These are phyloP conservation scores for Pholis gunnellus DNA, from an alignment of 2,113 vertebrate genomes.

Conservation along the genomic window DNA sequence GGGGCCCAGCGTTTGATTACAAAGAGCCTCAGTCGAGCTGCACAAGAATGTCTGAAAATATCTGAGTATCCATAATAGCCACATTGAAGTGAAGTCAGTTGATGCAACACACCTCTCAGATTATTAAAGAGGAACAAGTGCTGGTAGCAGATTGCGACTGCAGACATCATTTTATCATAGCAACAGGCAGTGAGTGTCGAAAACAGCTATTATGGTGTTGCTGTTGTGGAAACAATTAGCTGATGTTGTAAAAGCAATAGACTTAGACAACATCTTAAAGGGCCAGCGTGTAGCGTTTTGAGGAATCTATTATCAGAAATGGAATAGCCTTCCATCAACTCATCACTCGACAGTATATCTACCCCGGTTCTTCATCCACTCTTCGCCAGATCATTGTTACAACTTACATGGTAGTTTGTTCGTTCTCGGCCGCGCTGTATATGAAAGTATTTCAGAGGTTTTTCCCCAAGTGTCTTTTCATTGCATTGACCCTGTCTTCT, in stretches of 20 bases:
- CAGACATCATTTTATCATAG: slow-evolving; percentile 24
- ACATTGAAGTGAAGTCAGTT: slow-evolving; percentile 60
- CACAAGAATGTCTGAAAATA: slow-evolving; percentile 67
- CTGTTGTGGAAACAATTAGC: slow-evolving; percentile 19
- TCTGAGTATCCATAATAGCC: slow-evolving; percentile 48
- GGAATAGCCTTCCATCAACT: no score
- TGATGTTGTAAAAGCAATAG: slow-evolving; percentile 10
- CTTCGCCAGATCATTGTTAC: no score
- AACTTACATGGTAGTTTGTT: no score
- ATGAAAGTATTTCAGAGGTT: no score
- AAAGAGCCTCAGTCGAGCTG: slow-evolving; percentile 56
- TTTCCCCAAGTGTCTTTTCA: no score
- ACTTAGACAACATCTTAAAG: not conserved
- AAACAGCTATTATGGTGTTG: slow-evolving; percentile 3
- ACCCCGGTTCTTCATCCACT: no score
- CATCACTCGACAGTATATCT: no score
- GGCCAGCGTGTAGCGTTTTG: not conserved
- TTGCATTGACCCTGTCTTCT: no score
- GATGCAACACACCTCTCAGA: slow-evolving; percentile 44
- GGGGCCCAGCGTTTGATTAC: slow-evolving; percentile 64
- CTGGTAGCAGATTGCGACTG: slow-evolving; percentile 38
- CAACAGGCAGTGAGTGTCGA: slow-evolving; percentile 13
- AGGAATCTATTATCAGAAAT: not conserved
- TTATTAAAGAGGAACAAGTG: slow-evolving; percentile 38
- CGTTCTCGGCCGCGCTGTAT: no score